Evolutionary conservation across 2,797 vertebrate genomes (phyloP).

Genomic region (Tangara arthus): DNA sequence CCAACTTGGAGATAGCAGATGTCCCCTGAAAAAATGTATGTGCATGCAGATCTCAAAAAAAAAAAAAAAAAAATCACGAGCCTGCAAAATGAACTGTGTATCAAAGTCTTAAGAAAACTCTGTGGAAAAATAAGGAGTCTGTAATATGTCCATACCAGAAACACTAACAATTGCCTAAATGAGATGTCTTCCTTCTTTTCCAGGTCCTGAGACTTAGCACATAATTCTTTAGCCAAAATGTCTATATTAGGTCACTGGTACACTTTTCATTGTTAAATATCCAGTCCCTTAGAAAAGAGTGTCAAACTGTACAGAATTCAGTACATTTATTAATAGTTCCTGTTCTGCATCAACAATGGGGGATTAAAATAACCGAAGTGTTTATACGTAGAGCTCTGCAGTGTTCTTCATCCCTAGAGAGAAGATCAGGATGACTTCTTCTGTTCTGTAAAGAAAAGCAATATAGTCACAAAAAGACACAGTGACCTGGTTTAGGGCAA

Average conservation of each 20-base stretch:
- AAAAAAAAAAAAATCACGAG: neutral
- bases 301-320: neutral
- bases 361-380: neutral
- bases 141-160: neutral
- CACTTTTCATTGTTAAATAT: neutral
- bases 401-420: neutral
- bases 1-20: neutral
- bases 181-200: neutral
- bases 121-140: neutral
- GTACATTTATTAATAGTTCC: neutral
- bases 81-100: neutral
- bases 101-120: neutral
- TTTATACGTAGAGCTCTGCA: neutral
- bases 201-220: neutral
- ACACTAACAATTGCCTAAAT: neutral
- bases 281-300: neutral
- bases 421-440: neutral
- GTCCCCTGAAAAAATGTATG: rapidly evolving
- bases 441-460: neutral
- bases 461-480: neutral
- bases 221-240: neutral
- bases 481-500: neutral
- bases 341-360: neutral
- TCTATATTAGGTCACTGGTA: neutral
- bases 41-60: neutral